Base-by-base conservation (phyloP, 2,797 vertebrate genomes). In the Anolis apletophallus region DNA sequence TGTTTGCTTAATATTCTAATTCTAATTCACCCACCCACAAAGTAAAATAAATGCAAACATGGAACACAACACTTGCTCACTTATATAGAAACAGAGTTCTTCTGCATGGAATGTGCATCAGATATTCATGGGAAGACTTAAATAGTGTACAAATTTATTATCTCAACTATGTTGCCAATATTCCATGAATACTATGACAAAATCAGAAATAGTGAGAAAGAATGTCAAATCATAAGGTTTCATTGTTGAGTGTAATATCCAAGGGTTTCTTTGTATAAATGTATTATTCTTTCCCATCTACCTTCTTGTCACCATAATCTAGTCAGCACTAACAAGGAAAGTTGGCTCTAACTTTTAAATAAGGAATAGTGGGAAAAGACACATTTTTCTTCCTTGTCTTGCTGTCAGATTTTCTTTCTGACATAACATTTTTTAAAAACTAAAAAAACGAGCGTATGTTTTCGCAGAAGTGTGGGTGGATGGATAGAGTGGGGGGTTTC, bases 1-100 rank as follows among this genome's bases (percentile, higher is more conserved):
- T 81, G 46, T 21, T 61, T 59, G 5, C 3, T 14, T 89, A 90
- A 84, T 80, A 81, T 89, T 64, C 46, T 14, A 40, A 21, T 40
- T 23, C 46, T 59, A 1, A 3, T 5, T 8, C 46, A 1, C 46
- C 46, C 46, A 3, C 5, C 76, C 72, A 9, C 74, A 72, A 57
- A 0, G 78, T 0, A 59, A 57, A 0, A 0, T 1, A 82, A 5
- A 59, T 87, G 23, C 61, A 73, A 83, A 50, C 8, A 83, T 91
- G 76, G 6, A 52, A 67, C 7, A 17, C 32, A 57, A 12, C 75
- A 71, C 77, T 80, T 6, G 0, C 0, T 3, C 69, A 87, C 29
- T 11, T 29, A 13, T 16, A 3, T 8, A 87, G 17, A 73, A 73
- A 29, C 32, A 61, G 10, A 54, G 46, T 50, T 36, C 21, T 73